Conservation (phyloP, 2,888 invertebrate genomes). For the Brenthis ino region DNA sequence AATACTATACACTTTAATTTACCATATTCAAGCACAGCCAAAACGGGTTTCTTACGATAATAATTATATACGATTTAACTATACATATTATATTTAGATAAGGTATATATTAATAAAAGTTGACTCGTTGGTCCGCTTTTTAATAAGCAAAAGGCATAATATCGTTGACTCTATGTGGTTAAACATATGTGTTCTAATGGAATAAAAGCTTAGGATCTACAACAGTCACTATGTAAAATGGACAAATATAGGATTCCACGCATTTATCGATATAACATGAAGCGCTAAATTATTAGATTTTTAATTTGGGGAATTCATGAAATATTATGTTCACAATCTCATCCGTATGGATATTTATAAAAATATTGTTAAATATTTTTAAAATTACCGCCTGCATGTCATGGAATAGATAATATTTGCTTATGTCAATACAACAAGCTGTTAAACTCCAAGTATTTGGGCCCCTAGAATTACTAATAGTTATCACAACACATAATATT, state of each 20-base stretch:
- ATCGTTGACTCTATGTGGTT: conserved; percentile 31
- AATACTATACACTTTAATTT: conserved; percentile 46
- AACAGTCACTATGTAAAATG: conserved; percentile 34
- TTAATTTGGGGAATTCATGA: not conserved
- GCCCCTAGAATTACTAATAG: too few species aligned
- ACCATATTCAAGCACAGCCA: conserved; percentile 73
- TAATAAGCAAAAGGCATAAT: conserved; percentile 73
- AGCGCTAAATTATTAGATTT: not conserved
- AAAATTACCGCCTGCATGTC: too few species aligned
- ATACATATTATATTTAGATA: conserved; percentile 58
- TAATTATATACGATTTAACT: conserved; percentile 52
- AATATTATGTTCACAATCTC: too few species aligned
- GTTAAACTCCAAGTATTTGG: too few species aligned
- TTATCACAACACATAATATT: too few species aligned
- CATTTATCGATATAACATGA: conserved; percentile 7
- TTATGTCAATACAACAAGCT: too few species aligned
- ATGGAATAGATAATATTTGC: too few species aligned
- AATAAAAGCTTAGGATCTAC: conserved; percentile 35
- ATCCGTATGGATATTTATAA: too few species aligned
- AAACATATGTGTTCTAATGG: conserved; percentile 30
- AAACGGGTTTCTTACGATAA: conserved; percentile 60
- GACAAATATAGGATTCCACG: conserved; percentile 30
- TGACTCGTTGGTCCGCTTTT: conserved; percentile 78
- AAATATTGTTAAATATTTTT: too few species aligned
- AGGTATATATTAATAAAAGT: conserved; percentile 64